Base-by-base conservation (phyloP, 2,113 vertebrate species). In the Peucedramus taeniatus region DNA sequence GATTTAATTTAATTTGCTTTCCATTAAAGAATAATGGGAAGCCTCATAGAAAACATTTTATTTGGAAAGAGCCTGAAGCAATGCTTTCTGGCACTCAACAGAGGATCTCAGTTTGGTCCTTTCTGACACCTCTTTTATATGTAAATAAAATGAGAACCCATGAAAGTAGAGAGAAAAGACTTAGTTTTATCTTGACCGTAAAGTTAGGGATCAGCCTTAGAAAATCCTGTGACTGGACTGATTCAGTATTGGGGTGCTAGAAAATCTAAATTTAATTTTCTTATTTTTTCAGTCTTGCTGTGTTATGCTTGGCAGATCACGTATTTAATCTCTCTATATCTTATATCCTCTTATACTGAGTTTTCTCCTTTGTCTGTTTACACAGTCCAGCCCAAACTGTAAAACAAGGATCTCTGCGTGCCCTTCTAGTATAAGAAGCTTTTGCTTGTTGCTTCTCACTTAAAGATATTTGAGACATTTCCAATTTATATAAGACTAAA, bases 31-130 rank as follows among this genome's bases (percentile, higher is more conserved):
- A 82, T 82, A 91, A 71, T 2, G 28, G 16, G 65, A 94, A 72
- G 23, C 28, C 20, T 87, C 37, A 65, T 13, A 82, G 69, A 84
- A 94, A 89, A 68, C 37, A 45, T 81, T 89, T 77, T 66, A 51
- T 87, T 78, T 76, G 83, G 77, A 93, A 95, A 91, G 28, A 88
- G 42, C 83, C 68, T 86, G 79, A 83, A 93, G 71, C 54, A 74
- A 51, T 69, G 18, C 21, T 66, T 83, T 92, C 54, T 92, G 88
- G 61, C n/a, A n/a, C 24, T 72, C 18, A 83, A 5, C 5, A 70
- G 14, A 74, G 24, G 27, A 56, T 83, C 45, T 79, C 54, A 59
- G 12, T 93, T 93, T 88, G 40, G 53, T 74, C 54, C 54, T 88
- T 92, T 81, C 68, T 90, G 63, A 83, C 60, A 59, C 59, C 9